These are phyloP conservation scores for Acanthopleura granulata DNA, from an alignment of 2,888 invertebrate species.

Conservation along the genomic window DNA sequence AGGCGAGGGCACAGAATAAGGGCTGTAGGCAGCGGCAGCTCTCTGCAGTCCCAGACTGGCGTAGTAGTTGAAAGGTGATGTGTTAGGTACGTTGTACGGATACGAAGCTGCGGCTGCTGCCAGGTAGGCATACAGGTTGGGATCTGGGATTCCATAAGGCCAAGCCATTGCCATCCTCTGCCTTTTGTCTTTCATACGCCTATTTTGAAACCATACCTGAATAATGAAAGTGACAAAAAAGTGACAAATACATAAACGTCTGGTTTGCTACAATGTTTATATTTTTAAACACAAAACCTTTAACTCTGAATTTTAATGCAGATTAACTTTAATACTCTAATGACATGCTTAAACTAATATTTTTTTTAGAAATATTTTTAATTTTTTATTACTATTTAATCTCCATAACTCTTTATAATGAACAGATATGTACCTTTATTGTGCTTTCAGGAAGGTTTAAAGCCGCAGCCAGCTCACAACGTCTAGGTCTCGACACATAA, in stretches of 20 bases:
- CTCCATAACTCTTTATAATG: too few species aligned
- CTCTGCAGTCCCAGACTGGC: constrained; percentile 47
- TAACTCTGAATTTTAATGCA: too few species aligned
- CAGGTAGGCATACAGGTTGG: constrained; percentile 88
- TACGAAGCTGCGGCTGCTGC: constrained; percentile 81
- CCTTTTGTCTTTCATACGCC: constrained; percentile 97
- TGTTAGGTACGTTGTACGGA: constrained; percentile 48
- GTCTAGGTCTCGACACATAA: constrained; percentile 92
- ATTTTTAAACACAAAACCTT: too few species aligned
- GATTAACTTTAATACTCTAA: too few species aligned
- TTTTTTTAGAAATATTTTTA: too few species aligned
- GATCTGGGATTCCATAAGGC: constrained; percentile 88
- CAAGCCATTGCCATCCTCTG: constrained; percentile 94
- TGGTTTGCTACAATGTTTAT: too few species aligned
- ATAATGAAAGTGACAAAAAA: not conserved
- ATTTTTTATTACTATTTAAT: too few species aligned
- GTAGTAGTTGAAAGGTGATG: constrained; percentile 52
- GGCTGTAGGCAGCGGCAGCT: constrained; percentile 34
- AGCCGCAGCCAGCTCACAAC: constrained; percentile 93
- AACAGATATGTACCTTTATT: constrained; percentile 82
- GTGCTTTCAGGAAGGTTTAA: constrained; percentile 94
- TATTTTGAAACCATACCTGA: constrained; percentile 91
- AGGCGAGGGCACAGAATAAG: constrained; percentile 41
- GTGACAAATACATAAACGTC: not conserved
- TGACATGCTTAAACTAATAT: too few species aligned